Conservation (phyloP, 53 echinoderm and acorn worm species). For the Zoroaster sp. region DNA sequence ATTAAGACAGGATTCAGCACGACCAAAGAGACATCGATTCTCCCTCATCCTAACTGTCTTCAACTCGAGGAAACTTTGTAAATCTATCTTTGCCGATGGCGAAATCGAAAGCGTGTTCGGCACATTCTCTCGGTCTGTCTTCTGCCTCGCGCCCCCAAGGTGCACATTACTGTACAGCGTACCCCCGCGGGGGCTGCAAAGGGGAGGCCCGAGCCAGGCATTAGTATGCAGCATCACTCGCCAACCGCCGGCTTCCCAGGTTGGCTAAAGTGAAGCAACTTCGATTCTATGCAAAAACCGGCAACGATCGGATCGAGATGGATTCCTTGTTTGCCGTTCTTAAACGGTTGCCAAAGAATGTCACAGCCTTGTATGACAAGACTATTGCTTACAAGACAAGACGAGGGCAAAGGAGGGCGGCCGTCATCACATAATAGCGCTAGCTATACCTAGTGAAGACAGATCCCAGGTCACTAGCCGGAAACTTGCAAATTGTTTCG, state of each 20-base stretch:
- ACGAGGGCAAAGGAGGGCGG: background rate
- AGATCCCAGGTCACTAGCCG: constrained; percentile 19
- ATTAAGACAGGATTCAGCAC: background rate
- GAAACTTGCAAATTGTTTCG: constrained; percentile 56
- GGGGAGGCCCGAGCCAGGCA: background rate
- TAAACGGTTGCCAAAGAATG: constrained; percentile 44
- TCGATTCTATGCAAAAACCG: constrained; percentile 50
- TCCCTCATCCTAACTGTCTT: background rate
- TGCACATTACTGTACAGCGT: constrained; percentile 31
- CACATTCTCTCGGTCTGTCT: constrained; percentile 8
- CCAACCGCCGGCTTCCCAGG: background rate
- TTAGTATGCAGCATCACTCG: constrained; percentile 42
- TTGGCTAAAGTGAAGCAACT: constrained; percentile 42
- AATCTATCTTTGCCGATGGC: constrained; percentile 50
- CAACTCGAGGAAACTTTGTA: constrained; percentile 50
- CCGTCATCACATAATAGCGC: background rate
- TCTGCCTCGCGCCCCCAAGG: background rate
- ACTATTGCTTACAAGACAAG: background rate
- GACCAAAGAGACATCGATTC: constrained; percentile 28
- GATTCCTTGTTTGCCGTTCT: constrained; percentile 47
- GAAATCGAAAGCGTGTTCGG: constrained; percentile 35
- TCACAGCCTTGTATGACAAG: constrained; percentile 2
- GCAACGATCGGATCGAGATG: constrained; percentile 35
- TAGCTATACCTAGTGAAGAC: background rate
- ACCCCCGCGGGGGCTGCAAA: background rate